phyloP scores from a whole-genome alignment of 2,113 vertebrate species.

The Podarcis muralis region DNA sequence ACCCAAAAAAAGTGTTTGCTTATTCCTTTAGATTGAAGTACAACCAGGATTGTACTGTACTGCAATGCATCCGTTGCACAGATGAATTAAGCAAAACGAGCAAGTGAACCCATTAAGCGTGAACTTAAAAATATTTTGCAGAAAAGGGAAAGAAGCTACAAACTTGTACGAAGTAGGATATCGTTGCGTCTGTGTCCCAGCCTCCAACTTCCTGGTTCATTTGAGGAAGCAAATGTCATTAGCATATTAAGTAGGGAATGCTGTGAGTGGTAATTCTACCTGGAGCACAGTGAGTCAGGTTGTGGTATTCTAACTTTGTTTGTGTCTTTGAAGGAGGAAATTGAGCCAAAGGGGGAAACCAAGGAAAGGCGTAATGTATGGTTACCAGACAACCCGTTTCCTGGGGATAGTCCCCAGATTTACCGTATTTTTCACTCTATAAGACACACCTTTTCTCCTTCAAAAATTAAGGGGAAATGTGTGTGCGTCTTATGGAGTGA shows the following conservation, averaged over 20 bases:
- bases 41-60: not conserved
- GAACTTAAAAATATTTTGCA: not conserved
- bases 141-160: not conserved
- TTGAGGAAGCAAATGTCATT: not conserved
- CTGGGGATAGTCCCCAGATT: too few species aligned
- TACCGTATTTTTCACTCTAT: too few species aligned
- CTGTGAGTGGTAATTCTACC: not conserved
- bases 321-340: not conserved
- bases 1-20: not conserved
- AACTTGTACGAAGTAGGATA: not conserved
- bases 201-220: not conserved
- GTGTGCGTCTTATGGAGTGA: too few species aligned
- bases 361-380: not conserved
- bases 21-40: not conserved
- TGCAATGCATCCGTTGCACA: not conserved
- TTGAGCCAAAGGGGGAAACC: too few species aligned
- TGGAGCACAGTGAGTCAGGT: not conserved
- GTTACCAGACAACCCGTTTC: too few species aligned
- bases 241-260: not conserved
- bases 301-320: not conserved
- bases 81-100: not conserved
- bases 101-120: rapidly evolving
- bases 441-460: too few species aligned
- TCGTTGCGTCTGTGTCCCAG: not conserved
- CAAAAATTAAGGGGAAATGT: too few species aligned